Evolutionary conservation across 2,797 vertebrate genomes (phyloP).

Genomic region (Galaxias olidus): DNA sequence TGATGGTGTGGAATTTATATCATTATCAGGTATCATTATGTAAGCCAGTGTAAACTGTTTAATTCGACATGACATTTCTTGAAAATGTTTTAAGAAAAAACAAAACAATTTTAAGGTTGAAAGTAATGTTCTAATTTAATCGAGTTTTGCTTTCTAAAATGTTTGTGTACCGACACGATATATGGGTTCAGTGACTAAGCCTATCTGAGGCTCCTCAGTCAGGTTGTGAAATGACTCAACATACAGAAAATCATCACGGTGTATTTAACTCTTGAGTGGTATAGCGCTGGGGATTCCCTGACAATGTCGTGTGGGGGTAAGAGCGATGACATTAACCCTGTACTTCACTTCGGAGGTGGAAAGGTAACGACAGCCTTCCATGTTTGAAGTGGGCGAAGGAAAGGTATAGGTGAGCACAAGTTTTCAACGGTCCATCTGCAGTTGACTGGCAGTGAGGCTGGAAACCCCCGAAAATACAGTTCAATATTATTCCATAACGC

Average conservation of each 20-base stretch:
- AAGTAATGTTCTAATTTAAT: constrained; percentile 10
- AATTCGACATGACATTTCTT: too few species aligned
- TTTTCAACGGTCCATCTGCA: constrained; percentile 36
- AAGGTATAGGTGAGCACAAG: constrained; percentile 48
- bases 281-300: constrained; percentile 63
- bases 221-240: constrained; percentile 44
- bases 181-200: constrained; percentile 20
- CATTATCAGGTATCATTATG: too few species aligned
- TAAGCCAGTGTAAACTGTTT: too few species aligned
- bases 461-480: constrained; percentile 60
- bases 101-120: constrained; percentile 8
- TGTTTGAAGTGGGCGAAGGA: constrained; percentile 45
- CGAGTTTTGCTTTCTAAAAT: not conserved
- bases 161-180: constrained; percentile 14
- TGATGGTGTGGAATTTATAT: too few species aligned
- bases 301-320: constrained; percentile 37
- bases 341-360: constrained; percentile 55
- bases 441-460: constrained; percentile 23
- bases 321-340: constrained; percentile 63
- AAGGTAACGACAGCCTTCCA: constrained; percentile 51
- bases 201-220: constrained; percentile 9
- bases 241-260: constrained; percentile 30
- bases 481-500: not conserved
- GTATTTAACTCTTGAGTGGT: constrained; percentile 34
- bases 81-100: not conserved